Base-by-base conservation (phyloP, 2,888 invertebrate genomes). In the Torymus auratus region DNA sequence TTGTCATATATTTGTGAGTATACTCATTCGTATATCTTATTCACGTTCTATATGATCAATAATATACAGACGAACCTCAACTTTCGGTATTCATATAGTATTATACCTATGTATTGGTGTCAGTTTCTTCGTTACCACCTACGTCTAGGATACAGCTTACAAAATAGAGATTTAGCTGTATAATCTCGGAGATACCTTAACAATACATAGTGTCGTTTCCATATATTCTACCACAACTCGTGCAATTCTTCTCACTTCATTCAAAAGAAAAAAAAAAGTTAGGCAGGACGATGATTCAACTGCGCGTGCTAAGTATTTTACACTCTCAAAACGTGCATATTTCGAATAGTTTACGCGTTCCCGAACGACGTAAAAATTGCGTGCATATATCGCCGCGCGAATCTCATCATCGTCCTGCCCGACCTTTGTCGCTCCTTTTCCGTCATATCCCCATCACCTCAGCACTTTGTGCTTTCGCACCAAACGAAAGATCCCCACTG, bases 101-200 rank as follows among this genome's bases (percentile, higher is more conserved):
- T 28, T 28, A n/a, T 28, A 28, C 28, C 5, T 28, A 28, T 28
- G 28, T 28, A 28, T 28, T 55, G 12, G 53, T 64, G 65, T 17
- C 68, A n/a, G 23, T 56, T 56, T 69, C n/a, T 5, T 67, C 20
- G 4, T 53, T 13, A 13, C 23, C n/a, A 2, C 17, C 50, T 13
- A 20, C 65, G 13, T 67, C 69, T 28, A 28, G 69, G 55, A 69
- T 69, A 69, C 69, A 56, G n/a, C 15, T 56, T 69, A 56, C 69
- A 56, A 69, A 69, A 69, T 69, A 56, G 53, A 69, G 13, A 15
- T 53, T 5, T 17, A 65, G 50, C 17, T 17, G 52, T 17, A 50
- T 52, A 20, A 17, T 52, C 50, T 28, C 28, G 28, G 7, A 28
- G 28, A 28, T 28, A 28, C 28, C 28, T 28, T 28, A 52, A 10